Conservation (phyloP, 92 coral and sea anemone species). For the Palythoa heliodiscus region DNA sequence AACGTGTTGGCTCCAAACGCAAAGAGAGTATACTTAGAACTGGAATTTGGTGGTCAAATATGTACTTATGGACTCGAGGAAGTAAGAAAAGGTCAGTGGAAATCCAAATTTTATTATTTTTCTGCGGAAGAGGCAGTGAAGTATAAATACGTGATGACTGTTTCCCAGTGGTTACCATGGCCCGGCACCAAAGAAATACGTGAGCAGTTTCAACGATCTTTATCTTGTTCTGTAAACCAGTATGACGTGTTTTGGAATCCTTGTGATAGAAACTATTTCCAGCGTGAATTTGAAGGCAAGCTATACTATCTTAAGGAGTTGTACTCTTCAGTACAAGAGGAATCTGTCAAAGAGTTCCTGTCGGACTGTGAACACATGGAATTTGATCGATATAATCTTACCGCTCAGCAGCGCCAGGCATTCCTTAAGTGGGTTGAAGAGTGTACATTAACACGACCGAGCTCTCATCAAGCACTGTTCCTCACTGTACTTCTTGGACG, state of each 20-base stretch:
- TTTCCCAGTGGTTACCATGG: neutral
- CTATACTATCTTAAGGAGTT: constrained; percentile 52
- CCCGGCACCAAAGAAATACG: neutral
- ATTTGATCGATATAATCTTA: constrained; percentile 39
- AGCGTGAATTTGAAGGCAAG: constrained; percentile 50
- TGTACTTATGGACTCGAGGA: neutral
- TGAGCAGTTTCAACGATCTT: neutral
- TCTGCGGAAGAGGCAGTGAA: constrained; percentile 13
- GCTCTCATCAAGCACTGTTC: constrained; percentile 48
- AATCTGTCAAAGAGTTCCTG: constrained; percentile 47
- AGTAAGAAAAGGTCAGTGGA: constrained; percentile 47
- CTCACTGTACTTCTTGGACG: constrained; percentile 69
- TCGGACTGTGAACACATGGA: constrained; percentile 71
- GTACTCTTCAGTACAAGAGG: constrained; percentile 4
- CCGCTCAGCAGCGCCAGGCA: neutral
- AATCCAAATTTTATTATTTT: constrained; percentile 1
- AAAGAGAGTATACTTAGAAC: neutral
- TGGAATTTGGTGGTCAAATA: neutral
- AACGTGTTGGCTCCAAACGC: constrained; percentile 14
- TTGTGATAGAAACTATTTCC: constrained; percentile 14
- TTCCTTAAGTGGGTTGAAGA: constrained; percentile 41
- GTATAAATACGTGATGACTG: constrained; percentile 49
- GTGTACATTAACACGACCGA: neutral
- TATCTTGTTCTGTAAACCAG: constrained; percentile 46
- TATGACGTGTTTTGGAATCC: constrained; percentile 69